Evolutionary conservation across 2,113 vertebrate species (phyloP), one percentile per base, ranked within the genome.

Genomic region (Phyllostomus discolor): DNA sequence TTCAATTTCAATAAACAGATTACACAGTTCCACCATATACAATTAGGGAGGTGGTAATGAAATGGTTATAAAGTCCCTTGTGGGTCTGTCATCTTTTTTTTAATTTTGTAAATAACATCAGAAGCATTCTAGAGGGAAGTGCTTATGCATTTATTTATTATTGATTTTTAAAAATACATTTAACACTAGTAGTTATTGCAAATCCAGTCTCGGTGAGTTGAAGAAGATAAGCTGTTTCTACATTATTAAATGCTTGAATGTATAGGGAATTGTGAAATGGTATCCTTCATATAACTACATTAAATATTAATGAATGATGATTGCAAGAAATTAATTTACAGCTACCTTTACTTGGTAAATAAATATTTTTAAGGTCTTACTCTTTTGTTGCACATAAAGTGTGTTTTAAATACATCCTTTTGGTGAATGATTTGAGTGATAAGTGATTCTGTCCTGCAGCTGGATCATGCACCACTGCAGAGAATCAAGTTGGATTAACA

Each of bases 51-150:
- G 98, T 99, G 98, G 99, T 99, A 99, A 99, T 99, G 98, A 99
- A 99, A 99, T 99, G 98, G 98, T 98, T 98, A 99, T 98, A 96
- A 98, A 99, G 98, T 99, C 99, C 98, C 99, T 91, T 95, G 99
- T 97, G 98, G 97, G 98, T 98, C 98, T 98, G 97, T 98, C 98
- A 98, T 97, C 91, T 96, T 98, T 99, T 99, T 98, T 99, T 99
- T 99, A 99, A 99, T 99, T 99, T 99, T 98, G 98, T 99, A 99
- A 99, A 99, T 99, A 99, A 99, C 99, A 99, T 99, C 99, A 99
- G 97, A 98, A 98, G 95, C 97, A 98, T 99, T 98, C 99, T 98
- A 95, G 97, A 98, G 99, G 98, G 98, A 99, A 99, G 98, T 99
- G 98, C 98, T 99, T 99, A 98, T 99, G 98, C 98, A 99, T 99